Evolutionary conservation across 1,140 invertebrate species (phyloP), one percentile per base, ranked within the genome.

Genomic region (Tetragonula clypearis): DNA sequence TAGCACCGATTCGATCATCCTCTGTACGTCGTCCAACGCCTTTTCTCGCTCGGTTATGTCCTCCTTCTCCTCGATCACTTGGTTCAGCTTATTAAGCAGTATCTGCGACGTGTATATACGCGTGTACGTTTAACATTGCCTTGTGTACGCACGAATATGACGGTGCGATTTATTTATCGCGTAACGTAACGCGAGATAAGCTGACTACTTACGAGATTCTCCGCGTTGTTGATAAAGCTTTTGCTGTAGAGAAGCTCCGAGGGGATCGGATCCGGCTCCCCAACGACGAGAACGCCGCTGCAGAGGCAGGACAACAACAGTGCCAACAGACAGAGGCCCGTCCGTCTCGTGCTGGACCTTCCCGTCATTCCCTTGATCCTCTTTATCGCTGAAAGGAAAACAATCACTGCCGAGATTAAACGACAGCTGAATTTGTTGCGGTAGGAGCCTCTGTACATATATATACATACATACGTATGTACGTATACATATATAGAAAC

Each of bases 311-410:
- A 85, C 69, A 94, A 53, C 58, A 92, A 84, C 62, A 93, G 82
- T 82, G 86, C 89, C 87, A 93, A 78, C 82, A 94, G 80, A 90
- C 89, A 91, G 49, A 92, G n/a, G 56, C 91, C 87, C 71, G 90
- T 92, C 79, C 87, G 84, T 72, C 73, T 89, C 30, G 77, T 72
- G 62, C 73, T 81, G 81, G 78, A 86, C 74, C 85, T 90, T 88
- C 83, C 82, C 92, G 86, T 94, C 94, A 95, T 94, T 92, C 90
- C 92, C 87, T 91, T 58, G 81, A 88, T 78, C 79, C 81, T 90
- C 85, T 71, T 87, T 35, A 15, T 76, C 81, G 86, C 87, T 90
- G 60, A 1, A 66, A 55, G 55, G 17, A 23, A 62, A 12, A 21
- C 17, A 35, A 35, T 35, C 9, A 4, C 30, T 8, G 3, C 11